Evolutionary conservation across 2,797 vertebrate genomes (phyloP).

Genomic region (Falco cherrug): DNA sequence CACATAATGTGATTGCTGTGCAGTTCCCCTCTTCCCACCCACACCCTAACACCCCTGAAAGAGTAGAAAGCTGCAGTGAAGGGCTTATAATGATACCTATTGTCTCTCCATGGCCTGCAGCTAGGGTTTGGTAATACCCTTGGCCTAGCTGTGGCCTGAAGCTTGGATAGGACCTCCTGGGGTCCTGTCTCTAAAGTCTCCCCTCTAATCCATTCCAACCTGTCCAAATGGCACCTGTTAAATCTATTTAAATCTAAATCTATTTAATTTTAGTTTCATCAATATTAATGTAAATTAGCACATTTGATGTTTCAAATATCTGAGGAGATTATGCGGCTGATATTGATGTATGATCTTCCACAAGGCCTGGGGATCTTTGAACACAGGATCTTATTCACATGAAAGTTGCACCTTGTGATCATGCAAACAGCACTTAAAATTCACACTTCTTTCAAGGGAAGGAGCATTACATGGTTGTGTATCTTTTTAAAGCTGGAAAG

Average conservation of each 20-base stretch:
- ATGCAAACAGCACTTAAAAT: background rate
- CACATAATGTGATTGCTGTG: background rate
- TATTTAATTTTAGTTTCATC: background rate
- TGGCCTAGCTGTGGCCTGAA: background rate
- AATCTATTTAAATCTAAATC: background rate
- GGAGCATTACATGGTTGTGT: background rate
- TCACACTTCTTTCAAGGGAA: background rate
- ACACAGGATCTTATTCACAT: background rate
- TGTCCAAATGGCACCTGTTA: background rate
- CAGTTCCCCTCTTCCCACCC: background rate
- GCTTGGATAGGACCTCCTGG: background rate
- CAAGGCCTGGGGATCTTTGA: background rate
- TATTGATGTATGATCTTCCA: background rate
- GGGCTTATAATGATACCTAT: accelerated
- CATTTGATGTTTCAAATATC: background rate
- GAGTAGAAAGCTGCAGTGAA: background rate
- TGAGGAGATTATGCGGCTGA: background rate
- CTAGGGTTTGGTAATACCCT: background rate
- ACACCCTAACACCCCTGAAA: background rate
- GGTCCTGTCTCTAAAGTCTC: background rate
- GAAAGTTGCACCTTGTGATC: background rate
- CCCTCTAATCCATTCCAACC: accelerated
- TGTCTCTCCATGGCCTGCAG: background rate
- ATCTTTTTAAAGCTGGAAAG: background rate
- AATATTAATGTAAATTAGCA: background rate